Evolutionary conservation across 2,888 invertebrate species (phyloP), one percentile per base, ranked within the genome.

Genomic region (Eupithecia abbreviata): DNA sequence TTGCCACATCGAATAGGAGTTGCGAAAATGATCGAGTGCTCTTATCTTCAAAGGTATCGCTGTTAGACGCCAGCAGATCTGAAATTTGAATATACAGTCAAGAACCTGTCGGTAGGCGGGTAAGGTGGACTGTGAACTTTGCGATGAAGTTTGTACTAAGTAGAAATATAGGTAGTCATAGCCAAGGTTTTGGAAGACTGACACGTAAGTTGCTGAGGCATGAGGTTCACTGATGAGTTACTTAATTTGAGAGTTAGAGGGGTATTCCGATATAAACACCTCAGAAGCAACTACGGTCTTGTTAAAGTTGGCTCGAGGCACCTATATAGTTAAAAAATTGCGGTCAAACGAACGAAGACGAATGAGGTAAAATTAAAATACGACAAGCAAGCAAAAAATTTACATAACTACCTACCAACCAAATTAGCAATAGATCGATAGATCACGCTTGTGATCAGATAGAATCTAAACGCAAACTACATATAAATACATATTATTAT

Each of bases 1-100:
- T 96, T 83, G 97, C 97, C 77, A 98, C 97, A 94, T 98, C 98
- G 91, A 98, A 98, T 76, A 98, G 95, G 88, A 98, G 95, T 95
- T 98, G 97, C 73, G 98, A 97, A 93, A 97, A 98, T 83, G 97
- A 96, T 80, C 96, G 96, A 83, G 97, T 97, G 83, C 96, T 96
- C 80, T 96, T 96, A 90, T 97, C 96, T 84, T 96, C 95, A 92
- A 98, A 98, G 87, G 96, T 95, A 90, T 96, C 96, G 75, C 96
- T 95, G 80, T 96, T 96, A 75, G 95, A 90, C 86, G 96, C 96
- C 91, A 97, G 84, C 70, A 90, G 84, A 85, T 90, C 89, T 90
- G 88, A 88, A 89, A 86, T 78, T 78, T 55, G 74, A 78, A 78
- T 78, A 76, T 76, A 72, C 42, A 78, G 72, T 82, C 79, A 79